phyloP scores from a whole-genome alignment of 2,113 vertebrate species.

The Rhea pennata region DNA sequence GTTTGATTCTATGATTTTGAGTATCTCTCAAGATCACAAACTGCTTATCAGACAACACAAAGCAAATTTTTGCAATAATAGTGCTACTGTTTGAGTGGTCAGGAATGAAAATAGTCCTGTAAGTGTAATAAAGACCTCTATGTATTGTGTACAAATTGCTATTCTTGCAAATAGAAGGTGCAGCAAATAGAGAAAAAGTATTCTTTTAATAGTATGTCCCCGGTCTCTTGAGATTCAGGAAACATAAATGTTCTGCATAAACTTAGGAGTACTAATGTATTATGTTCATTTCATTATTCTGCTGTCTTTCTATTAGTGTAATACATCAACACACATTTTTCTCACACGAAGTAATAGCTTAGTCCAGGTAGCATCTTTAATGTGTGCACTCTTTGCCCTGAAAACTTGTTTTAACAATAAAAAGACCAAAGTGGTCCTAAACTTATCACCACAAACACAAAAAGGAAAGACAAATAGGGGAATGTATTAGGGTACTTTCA shows the following conservation, averaged over 20 bases:
- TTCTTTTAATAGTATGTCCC: slow-evolving; percentile 49
- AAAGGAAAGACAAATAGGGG: neutral
- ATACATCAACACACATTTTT: slow-evolving; percentile 26
- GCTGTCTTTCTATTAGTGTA: neutral
- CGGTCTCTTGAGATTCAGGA: slow-evolving; percentile 23
- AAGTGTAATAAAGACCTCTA: slow-evolving; percentile 36
- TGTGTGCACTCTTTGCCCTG: neutral
- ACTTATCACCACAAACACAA: neutral
- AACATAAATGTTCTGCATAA: slow-evolving; percentile 43
- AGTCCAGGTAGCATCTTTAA: neutral
- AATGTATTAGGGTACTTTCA: neutral
- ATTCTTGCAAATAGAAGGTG: neutral
- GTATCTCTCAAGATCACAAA: neutral
- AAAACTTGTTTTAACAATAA: neutral
- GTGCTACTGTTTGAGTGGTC: neutral
- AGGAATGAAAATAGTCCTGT: neutral
- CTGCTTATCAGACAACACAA: neutral
- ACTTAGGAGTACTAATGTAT: neutral
- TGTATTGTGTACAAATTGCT: neutral
- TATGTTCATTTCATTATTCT: slow-evolving; percentile 44
- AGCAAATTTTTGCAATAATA: neutral
- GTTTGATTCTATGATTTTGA: no score
- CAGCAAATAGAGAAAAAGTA: slow-evolving; percentile 10
- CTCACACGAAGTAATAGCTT: neutral
- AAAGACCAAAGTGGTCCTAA: neutral